Evolutionary conservation across 1,140 invertebrate species (phyloP).

Genomic region (Drosophila oshimai): DNA sequence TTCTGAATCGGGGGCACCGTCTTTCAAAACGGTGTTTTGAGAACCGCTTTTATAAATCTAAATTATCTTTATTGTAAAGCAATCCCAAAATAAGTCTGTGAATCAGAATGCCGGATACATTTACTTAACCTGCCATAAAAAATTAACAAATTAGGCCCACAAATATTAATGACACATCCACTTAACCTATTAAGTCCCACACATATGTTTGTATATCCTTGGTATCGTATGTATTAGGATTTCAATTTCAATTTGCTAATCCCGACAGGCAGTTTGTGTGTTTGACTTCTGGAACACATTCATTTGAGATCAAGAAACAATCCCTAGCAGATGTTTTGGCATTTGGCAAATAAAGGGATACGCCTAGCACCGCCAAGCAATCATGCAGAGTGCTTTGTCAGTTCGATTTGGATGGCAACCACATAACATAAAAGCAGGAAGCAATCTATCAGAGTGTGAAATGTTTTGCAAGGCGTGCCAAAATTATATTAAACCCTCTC

Average conservation of each 20-base stretch:
- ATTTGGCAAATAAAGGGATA: not conserved
- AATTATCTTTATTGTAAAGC: not conserved
- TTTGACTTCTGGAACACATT: conserved; percentile 5
- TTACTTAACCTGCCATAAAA: not conserved
- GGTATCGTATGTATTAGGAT: conserved; percentile 7
- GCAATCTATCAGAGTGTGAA: conserved; percentile 34
- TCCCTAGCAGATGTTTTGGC: not conserved
- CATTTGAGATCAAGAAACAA: conserved; percentile 3
- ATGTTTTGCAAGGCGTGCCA: conserved; percentile 33
- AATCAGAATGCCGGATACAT: not conserved
- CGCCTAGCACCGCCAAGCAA: conserved; percentile 5
- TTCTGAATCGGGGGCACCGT: no score
- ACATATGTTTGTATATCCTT: not conserved
- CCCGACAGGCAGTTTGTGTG: not conserved
- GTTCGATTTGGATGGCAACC: not conserved
- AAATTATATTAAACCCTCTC: conserved; percentile 54
- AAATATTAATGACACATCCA: not conserved
- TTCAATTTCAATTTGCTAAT: conserved; percentile 18
- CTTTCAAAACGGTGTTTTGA: no score
- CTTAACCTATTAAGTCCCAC: not conserved
- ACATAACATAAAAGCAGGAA: conserved; percentile 2
- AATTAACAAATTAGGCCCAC: conserved; percentile 8
- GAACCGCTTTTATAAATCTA: no score
- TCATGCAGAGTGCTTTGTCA: conserved; percentile 30
- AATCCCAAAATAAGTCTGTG: not conserved